These are phyloP conservation scores for Chrysolina oricalcia DNA, from an alignment of 2,888 invertebrate genomes.

Conservation along the genomic window DNA sequence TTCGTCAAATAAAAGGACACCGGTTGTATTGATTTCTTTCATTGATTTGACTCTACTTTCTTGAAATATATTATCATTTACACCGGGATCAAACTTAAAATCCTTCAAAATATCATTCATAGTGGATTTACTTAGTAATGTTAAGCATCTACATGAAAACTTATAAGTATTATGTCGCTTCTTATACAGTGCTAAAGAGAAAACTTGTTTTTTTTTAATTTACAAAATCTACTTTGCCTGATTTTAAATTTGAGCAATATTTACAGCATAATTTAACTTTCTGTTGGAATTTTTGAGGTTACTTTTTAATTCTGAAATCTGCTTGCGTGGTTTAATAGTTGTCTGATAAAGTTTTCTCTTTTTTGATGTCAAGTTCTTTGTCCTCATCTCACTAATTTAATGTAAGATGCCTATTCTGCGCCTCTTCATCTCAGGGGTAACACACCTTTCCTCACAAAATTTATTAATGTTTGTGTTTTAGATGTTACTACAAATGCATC, in stretches of 20 bases:
- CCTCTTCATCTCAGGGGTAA: too few species aligned
- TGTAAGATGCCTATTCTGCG: slow-evolving; percentile 9
- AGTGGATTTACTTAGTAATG: too few species aligned
- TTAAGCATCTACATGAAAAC: slow-evolving; percentile 2
- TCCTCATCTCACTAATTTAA: neutral
- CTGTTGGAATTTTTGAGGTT: neutral
- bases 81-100: too few species aligned
- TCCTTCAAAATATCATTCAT: too few species aligned
- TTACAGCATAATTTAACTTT: neutral
- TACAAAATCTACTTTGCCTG: neutral
- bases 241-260: neutral
- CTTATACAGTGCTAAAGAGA: slow-evolving; percentile 24
- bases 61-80: too few species aligned
- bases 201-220: neutral
- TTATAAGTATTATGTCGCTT: slow-evolving; percentile 15
- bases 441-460: slow-evolving; percentile 2
- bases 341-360: slow-evolving; percentile 2
- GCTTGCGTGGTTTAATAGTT: slow-evolving; percentile 4
- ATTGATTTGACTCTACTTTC: neutral
- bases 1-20: too few species aligned
- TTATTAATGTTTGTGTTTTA: neutral
- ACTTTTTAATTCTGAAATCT: neutral
- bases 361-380: neutral
- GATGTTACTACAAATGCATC: too few species aligned
- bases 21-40: too few species aligned